Percentiles rank a stretch among this genome's conserved stretches.
Conservation (phyloP, 2,797 vertebrate genomes). For the Kryptolebias ocellatus region DNA sequence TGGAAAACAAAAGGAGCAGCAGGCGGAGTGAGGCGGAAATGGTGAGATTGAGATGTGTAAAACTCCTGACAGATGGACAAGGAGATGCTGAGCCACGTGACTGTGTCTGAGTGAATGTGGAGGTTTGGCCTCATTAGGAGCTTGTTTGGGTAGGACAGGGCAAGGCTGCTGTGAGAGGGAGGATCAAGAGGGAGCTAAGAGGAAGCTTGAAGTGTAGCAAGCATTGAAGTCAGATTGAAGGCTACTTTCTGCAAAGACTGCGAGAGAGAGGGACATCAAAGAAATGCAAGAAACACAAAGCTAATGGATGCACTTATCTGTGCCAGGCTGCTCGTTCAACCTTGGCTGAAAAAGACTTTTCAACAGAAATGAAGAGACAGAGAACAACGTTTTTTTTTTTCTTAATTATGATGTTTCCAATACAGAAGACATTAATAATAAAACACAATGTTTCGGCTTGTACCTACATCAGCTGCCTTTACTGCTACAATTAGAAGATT, state of each 20-base stretch:
- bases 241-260: constrained; percentile 62
- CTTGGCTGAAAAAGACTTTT: constrained; percentile 43
- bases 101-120: constrained; percentile 28
- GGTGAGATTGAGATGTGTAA: constrained; percentile 27
- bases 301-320: constrained; percentile 60
- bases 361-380: constrained; percentile 15
- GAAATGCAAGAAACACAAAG: constrained; percentile 59
- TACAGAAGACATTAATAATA: constrained; percentile 14
- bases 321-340: constrained; percentile 31
- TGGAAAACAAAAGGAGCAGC: constrained; percentile 33
- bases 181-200: constrained; percentile 70
- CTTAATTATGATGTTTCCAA: constrained; percentile 21
- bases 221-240: constrained; percentile 68
- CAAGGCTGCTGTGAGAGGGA: constrained; percentile 54
- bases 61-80: constrained; percentile 48
- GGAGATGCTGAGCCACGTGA: constrained; percentile 39
- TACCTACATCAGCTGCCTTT: neutral
- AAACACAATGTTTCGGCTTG: constrained; percentile 4
- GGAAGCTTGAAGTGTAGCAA: constrained; percentile 57
- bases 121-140: constrained; percentile 71
- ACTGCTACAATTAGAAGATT: neutral
- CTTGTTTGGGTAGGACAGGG: constrained; percentile 59
- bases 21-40: constrained; percentile 17
- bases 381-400: constrained; percentile 15
- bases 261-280: constrained; percentile 62